Base-by-base conservation (phyloP, 2,888 invertebrate genomes). In the Apoderus coryli region DNA sequence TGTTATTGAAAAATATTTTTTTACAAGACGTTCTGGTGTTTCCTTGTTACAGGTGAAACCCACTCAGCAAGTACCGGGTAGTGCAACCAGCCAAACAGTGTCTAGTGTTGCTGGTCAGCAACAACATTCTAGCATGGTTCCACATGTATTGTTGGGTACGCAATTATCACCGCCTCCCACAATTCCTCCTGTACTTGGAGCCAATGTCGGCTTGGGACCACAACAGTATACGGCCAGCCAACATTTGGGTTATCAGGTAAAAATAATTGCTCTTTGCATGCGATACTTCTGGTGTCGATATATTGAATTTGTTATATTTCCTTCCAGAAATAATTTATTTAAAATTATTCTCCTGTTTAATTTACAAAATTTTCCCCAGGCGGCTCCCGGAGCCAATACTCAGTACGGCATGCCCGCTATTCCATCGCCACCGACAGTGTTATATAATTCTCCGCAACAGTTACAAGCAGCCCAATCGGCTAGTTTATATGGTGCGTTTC, bases 401-500 rank as follows among this genome's bases (percentile, higher is more conserved):
- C 80, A 80, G 35, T 85, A 77, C 46, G 78, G 80, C 31, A 74
- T 86, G 52, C 76, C 85, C 11, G 80, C 85, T 14, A 82, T 88
- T 39, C 86, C 88, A 16, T 86, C 85, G 31, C 86, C 88, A 10
- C 78, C 79, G 12, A 78, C 81, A 9, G 79, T 85, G 29, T 77
- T 85, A 31, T 84, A 78, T 50, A 82, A 84, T 54, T 78, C 82
- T 15, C 75, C 81, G 25, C 74, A 75, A 50, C 69, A 66, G 42
- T 57, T 78, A 45, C 81, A 76, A 50, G 75, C 46, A 7, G 37
- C 41, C 74, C 39, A 44, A 72, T 77, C 39, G 61, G 82, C 35
- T 81, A 80, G 58, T 76, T 64, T 85, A 22, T 89, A 86, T 56
- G 82, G 81, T 45, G 73, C 86, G 43, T 88, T 88, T 66, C 76